A percentile compares a stretch with the other conserved stretches of the same genome.
These are phyloP conservation scores for Piprites chloris DNA, from an alignment of 2,113 vertebrate genomes.

Conservation along the genomic window DNA sequence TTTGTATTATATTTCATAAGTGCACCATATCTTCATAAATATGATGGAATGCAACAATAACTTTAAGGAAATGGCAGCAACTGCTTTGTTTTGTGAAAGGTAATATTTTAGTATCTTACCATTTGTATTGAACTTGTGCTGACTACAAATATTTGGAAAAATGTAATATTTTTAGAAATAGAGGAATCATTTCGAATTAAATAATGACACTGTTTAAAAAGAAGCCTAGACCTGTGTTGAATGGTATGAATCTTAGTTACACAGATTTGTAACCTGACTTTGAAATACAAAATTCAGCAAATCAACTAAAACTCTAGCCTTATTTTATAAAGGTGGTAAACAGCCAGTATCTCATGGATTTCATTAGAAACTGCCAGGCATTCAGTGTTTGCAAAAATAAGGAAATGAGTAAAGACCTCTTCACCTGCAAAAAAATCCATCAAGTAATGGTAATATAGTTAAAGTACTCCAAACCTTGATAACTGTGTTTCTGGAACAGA, in stretches of 20 bases:
- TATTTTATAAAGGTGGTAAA: background rate
- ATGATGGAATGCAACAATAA: constrained; percentile 73
- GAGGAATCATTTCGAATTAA: background rate
- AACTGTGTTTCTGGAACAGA: background rate
- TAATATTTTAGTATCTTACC: background rate
- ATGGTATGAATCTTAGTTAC: background rate
- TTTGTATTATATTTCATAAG: constrained; percentile 54
- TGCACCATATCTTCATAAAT: constrained; percentile 55
- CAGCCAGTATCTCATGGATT: background rate
- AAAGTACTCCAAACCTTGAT: background rate
- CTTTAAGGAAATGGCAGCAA: constrained; percentile 14
- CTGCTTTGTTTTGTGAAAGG: constrained; percentile 37
- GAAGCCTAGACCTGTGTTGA: background rate
- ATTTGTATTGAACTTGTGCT: background rate
- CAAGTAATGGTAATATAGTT: background rate
- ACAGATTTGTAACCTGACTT: background rate
- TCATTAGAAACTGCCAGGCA: background rate
- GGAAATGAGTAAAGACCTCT: background rate
- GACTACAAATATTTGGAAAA: background rate
- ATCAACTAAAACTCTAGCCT: background rate
- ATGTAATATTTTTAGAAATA: background rate
- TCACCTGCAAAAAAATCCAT: background rate
- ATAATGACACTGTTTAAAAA: background rate
- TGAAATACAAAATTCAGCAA: background rate
- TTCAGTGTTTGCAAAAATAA: background rate